phyloP scores from a whole-genome alignment of 2,113 vertebrate genomes.

The Brevimyrus niger region DNA sequence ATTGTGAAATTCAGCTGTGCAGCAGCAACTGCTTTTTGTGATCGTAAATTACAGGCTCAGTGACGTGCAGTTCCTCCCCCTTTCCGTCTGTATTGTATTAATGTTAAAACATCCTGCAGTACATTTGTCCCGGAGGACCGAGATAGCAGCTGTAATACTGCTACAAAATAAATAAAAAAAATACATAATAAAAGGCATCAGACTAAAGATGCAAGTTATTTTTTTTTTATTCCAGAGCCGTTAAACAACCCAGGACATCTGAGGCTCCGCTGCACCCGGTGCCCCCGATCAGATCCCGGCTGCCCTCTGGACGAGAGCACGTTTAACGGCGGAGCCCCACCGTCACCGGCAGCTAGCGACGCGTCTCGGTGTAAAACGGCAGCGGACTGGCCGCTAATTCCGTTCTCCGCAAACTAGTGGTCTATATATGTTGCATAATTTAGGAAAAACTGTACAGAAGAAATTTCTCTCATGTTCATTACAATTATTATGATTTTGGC shows the following conservation, averaged over 20 bases:
- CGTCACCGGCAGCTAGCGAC: neutral
- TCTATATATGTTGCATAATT: neutral
- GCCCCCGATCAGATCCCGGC: neutral
- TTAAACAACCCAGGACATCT: neutral
- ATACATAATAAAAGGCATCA: neutral
- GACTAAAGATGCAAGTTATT: neutral
- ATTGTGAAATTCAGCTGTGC: slow-evolving; percentile 4
- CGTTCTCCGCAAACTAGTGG: neutral
- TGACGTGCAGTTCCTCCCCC: neutral
- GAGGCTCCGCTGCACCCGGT: neutral
- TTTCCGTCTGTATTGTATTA: neutral
- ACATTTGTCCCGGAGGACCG: neutral
- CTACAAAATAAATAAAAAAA: neutral
- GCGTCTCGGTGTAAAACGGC: neutral
- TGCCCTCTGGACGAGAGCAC: neutral
- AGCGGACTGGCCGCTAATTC: neutral
- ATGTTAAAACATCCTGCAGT: neutral
- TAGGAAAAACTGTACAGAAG: neutral
- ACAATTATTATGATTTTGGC: neutral
- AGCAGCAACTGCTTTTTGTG: neutral
- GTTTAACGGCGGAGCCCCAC: neutral
- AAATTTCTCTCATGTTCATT: neutral
- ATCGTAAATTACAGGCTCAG: too few species aligned
- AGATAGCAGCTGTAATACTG: neutral
- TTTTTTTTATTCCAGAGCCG: neutral